Conservation (phyloP, 37 sponge, comb jelly and placozoan species). For the Aphrocallistes beatrix region DNA sequence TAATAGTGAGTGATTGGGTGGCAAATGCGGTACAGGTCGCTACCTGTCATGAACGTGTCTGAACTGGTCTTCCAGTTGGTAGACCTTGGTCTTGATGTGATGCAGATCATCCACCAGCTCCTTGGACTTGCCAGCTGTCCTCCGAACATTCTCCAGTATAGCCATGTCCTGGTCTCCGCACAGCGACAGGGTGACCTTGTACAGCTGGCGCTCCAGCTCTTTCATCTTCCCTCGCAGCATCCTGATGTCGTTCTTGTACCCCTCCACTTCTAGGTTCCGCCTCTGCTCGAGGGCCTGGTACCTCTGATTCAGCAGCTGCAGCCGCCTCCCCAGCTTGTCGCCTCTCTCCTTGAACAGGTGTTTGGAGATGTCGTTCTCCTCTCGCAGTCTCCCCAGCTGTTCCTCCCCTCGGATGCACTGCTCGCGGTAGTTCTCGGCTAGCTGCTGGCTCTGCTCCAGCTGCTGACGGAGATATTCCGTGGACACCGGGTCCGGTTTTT, state of each 20-base stretch:
- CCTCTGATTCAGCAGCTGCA: slow-evolving; percentile 69
- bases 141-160: slow-evolving; percentile 61
- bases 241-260: slow-evolving; percentile 95
- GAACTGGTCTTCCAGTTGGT: slow-evolving; percentile 75
- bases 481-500: not conserved
- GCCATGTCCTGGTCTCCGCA: slow-evolving; percentile 77
- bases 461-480: slow-evolving; percentile 38
- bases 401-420: slow-evolving; percentile 87
- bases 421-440: slow-evolving; percentile 95
- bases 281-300: slow-evolving; percentile 84
- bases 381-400: slow-evolving; percentile 68
- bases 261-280: slow-evolving; percentile 79
- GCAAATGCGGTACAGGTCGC: not conserved
- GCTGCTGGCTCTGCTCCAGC: slow-evolving; percentile 72
- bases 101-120: slow-evolving; percentile 79
- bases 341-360: slow-evolving; percentile 68
- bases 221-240: slow-evolving; percentile 63
- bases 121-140: slow-evolving; percentile 74
- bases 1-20: not conserved
- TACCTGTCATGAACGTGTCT: slow-evolving; percentile 48
- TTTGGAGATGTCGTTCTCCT: slow-evolving; percentile 64
- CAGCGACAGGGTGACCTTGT: slow-evolving; percentile 73
- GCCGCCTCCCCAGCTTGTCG: slow-evolving; percentile 51
- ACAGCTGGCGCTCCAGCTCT: slow-evolving; percentile 89
- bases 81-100: slow-evolving; percentile 72